Conservation (phyloP, 2,797 vertebrate species). For the Cirrhinus molitorella region DNA sequence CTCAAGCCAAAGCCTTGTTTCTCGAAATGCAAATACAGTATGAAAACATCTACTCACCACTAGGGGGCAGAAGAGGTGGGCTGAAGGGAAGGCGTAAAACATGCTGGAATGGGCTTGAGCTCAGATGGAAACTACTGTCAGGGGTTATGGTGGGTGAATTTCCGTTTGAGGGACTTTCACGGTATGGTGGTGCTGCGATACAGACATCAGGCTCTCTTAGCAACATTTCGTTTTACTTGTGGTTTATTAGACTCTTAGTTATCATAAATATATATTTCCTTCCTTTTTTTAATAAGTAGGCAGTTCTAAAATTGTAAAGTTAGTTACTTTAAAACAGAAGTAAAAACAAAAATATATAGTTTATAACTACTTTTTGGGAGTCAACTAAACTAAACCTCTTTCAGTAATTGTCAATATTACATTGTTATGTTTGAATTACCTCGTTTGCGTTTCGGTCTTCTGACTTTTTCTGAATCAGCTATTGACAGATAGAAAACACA, state of each 20-base stretch:
- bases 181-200: neutral
- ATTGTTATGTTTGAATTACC: slow-evolving; percentile 18
- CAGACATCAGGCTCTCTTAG: neutral
- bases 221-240: neutral
- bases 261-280: neutral
- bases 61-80: slow-evolving; percentile 42
- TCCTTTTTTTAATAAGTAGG: neutral
- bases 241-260: neutral
- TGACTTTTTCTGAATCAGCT: neutral
- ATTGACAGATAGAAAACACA: neutral
- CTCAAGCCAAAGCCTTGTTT: neutral
- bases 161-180: neutral
- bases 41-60: slow-evolving; percentile 20
- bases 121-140: slow-evolving; percentile 18
- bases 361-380: neutral
- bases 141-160: neutral
- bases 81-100: slow-evolving; percentile 32
- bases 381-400: too few relatives aligned
- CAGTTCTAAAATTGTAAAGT: neutral
- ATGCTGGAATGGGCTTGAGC: neutral
- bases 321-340: neutral
- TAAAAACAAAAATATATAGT: neutral
- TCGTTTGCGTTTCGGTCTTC: slow-evolving; percentile 30
- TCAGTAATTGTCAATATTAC: too few relatives aligned
- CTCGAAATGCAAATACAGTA: neutral